These are phyloP conservation scores for Diabrotica balteata DNA, from an alignment of 2,888 invertebrate genomes.

Conservation along the genomic window DNA sequence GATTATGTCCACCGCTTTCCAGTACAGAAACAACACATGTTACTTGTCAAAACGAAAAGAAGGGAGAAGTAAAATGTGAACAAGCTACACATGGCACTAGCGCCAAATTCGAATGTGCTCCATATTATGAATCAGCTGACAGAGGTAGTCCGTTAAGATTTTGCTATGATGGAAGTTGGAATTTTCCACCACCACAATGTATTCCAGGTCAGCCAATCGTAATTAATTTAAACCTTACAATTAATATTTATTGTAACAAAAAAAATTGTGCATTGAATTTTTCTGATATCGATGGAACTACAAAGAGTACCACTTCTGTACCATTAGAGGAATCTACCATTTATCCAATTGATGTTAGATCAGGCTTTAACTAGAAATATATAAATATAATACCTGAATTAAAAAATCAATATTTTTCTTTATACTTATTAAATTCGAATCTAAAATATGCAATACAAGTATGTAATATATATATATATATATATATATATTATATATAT, in stretches of 20 bases:
- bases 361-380: too few species aligned
- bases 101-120: constrained; percentile 44
- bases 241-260: constrained; percentile 22
- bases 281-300: too few species aligned
- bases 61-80: constrained; percentile 39
- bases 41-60: constrained; percentile 36
- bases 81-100: constrained; percentile 45
- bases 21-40: constrained; percentile 35
- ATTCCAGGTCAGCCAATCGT: constrained; percentile 50
- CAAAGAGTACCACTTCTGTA: too few species aligned
- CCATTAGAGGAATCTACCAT: too few species aligned
- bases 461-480: too few species aligned
- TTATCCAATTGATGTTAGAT: too few species aligned
- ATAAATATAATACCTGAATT: too few species aligned
- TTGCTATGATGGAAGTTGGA: constrained; percentile 46
- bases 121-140: constrained; percentile 45
- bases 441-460: too few species aligned
- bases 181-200: constrained; percentile 43
- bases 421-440: too few species aligned
- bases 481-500: too few species aligned
- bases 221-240: constrained; percentile 29
- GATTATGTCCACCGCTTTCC: constrained; percentile 37
- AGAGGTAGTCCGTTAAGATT: constrained; percentile 14
- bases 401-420: too few species aligned
- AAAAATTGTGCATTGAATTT: background rate